Conservation (phyloP, 2,113 vertebrate species). For the Psilopsiagon aurifrons region DNA sequence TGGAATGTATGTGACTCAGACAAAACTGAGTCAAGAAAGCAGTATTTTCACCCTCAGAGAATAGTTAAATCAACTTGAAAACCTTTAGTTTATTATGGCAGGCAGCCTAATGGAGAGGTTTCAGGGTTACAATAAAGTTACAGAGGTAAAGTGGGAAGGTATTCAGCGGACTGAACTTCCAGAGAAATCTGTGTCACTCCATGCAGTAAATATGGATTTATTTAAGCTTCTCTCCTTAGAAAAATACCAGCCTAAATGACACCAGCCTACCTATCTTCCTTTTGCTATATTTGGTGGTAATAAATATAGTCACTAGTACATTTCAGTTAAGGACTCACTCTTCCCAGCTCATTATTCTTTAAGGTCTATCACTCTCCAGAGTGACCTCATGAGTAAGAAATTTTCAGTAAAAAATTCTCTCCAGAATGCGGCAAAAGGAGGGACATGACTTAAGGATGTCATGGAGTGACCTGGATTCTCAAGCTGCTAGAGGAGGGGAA, state of each 20-base stretch:
- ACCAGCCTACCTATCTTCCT: neutral
- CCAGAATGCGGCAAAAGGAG: neutral
- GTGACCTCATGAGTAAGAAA: neutral
- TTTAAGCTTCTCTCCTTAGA: neutral
- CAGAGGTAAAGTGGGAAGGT: neutral
- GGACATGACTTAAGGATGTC: neutral
- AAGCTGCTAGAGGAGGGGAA: neutral
- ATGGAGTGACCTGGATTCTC: neutral
- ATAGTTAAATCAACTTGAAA: conserved; percentile 3
- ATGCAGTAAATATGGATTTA: neutral
- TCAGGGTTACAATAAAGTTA: neutral
- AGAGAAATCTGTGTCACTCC: neutral
- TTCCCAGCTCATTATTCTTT: neutral
- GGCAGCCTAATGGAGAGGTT: neutral
- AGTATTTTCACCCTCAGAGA: conserved; percentile 3
- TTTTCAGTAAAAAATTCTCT: neutral
- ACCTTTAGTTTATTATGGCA: neutral
- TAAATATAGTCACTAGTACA: neutral
- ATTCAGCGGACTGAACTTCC: neutral
- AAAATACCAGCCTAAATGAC: neutral
- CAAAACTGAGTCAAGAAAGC: neutral
- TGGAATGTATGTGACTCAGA: neutral
- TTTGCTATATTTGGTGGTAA: neutral
- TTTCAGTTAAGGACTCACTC: neutral
- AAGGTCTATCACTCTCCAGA: neutral